Conservation (phyloP, 2,797 vertebrate species). For the Leptatherina wallacei region DNA sequence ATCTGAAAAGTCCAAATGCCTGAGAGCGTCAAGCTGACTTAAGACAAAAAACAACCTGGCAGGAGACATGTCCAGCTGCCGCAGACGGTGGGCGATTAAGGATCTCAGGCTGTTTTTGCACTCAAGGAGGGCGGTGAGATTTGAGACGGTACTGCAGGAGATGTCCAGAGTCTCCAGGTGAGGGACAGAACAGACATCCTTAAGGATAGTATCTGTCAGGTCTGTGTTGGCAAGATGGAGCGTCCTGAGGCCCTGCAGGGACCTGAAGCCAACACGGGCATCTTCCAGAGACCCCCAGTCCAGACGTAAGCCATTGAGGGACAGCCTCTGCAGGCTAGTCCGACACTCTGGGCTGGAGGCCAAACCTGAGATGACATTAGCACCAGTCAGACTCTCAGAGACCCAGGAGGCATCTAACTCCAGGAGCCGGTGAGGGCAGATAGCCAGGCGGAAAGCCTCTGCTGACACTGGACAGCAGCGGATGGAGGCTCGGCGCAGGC, state of each 20-base stretch:
- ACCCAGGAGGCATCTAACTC: conserved; percentile 92
- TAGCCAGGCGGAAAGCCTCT: conserved; percentile 89
- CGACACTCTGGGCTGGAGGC: conserved; percentile 90
- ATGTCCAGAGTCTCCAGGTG: conserved; percentile 92
- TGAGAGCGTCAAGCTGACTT: conserved; percentile 78
- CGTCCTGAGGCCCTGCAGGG: conserved; percentile 85
- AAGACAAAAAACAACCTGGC: conserved; percentile 87
- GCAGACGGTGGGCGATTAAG: conserved; percentile 89
- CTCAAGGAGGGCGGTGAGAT: conserved; percentile 88
- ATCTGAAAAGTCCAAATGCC: conserved; percentile 94
- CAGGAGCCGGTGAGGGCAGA: conserved; percentile 92
- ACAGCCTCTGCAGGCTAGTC: conserved; percentile 88
- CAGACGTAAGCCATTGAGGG: conserved; percentile 87
- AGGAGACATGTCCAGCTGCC: conserved; percentile 90
- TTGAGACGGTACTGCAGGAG: conserved; percentile 90
- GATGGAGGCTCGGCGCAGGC: conserved; percentile 89
- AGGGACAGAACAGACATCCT: conserved; percentile 90
- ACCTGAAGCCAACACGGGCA: conserved; percentile 85
- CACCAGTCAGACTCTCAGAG: conserved; percentile 88
- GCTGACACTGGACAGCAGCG: conserved; percentile 89
- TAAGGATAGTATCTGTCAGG: conserved; percentile 88
- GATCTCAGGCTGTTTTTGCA: conserved; percentile 89
- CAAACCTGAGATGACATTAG: conserved; percentile 89
- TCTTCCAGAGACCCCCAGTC: conserved; percentile 80
- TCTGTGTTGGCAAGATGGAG: conserved; percentile 90